Conservation (phyloP, 2,113 vertebrate genomes). For the Phylloscopus whistleri region DNA sequence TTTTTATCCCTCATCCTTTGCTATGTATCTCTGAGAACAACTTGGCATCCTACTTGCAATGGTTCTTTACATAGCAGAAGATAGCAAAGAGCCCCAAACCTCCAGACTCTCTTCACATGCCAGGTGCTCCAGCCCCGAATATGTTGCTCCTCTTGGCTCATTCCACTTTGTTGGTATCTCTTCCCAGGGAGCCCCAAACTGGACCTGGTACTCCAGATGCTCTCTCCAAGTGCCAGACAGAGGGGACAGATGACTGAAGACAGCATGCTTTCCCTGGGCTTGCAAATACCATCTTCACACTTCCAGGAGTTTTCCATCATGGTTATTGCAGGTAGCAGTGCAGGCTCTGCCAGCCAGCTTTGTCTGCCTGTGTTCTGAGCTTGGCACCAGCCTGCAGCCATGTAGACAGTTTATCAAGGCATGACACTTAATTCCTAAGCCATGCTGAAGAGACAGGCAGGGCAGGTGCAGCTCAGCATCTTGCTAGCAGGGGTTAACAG, state of each 20-base stretch:
- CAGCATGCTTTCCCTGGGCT: rapidly evolving
- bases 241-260: background rate
- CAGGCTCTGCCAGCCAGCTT: background rate
- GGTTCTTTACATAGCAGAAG: background rate
- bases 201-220: background rate
- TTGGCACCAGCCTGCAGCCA: background rate
- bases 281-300: background rate
- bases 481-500: background rate
- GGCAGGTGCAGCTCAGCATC: background rate
- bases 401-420: background rate
- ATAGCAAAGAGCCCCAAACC: background rate
- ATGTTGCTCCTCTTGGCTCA: background rate
- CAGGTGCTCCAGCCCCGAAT: background rate
- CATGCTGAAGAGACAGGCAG: background rate
- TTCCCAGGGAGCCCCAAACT: background rate
- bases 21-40: background rate
- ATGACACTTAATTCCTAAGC: background rate
- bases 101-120: background rate
- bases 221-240: background rate
- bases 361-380: background rate
- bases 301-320: background rate
- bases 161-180: background rate
- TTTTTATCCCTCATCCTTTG: background rate
- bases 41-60: background rate
- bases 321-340: background rate